Evolutionary conservation across 2,113 vertebrate species (phyloP), one percentile per base, ranked within the genome.

Genomic region (Casuarius casuarius): DNA sequence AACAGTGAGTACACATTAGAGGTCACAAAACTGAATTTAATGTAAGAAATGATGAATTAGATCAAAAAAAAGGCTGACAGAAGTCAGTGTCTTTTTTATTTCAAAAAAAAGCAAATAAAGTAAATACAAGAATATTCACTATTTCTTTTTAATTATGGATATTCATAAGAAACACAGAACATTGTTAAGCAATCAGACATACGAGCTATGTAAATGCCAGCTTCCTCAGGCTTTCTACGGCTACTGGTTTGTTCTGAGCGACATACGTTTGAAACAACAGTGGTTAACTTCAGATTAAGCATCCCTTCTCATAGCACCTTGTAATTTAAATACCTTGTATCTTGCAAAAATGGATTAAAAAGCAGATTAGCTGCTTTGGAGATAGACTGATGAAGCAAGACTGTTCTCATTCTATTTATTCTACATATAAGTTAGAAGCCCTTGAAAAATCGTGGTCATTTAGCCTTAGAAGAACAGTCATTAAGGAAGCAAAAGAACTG

Each of bases 211-310:
- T 66, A 97, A 97, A 96, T 89, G 88, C 77, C 93, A 91, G 72
- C 97, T 97, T 97, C 91, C 86, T 74, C 15, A 5, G 58, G 76
- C 62, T 94, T 96, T 97, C 94, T 94, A 77, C 84, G 90, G 67
- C 83, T 92, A 85, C 65, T 90, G 10, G 25, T 90, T 88, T 97
- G 84, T 96, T 94, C 92, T 96, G 74, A 92, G 63, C 84, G 86
- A 94, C 87, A 90, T 93, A 79, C 82, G 97, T 97, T 96, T 91
- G 92, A 96, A 97, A 97, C 78, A 96, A 92, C 88, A 85, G 88
- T 87, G 93, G 95, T 91, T 95, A 96, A 84, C 44, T 95, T 87
- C 77, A 93, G 65, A 89, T 93, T 97, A 94, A 96, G 88, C 79
- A 90, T 58, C 52, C 81, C 23, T 91, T 95, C 94, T 95, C 91